Evolutionary conservation across 2,113 vertebrate species (phyloP), one percentile per base, ranked within the genome.

Genomic region (Siphamia tubifer): DNA sequence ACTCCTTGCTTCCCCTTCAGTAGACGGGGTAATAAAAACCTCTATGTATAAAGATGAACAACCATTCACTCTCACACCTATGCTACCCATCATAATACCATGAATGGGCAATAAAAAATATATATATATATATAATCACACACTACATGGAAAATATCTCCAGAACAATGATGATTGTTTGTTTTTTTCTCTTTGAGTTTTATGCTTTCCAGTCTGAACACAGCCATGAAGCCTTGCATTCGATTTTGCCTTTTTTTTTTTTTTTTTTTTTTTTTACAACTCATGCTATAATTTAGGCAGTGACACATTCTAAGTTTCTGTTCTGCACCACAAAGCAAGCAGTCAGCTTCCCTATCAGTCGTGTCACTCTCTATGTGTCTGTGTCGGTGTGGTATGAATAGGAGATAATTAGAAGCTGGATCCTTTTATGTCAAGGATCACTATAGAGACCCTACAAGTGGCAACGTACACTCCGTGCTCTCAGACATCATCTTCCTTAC

Each of bases 321-420:
- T 71, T 77, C 62, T 64, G 57, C 71, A 63, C 40, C 55, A 65
- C 82, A 72, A 78, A 82, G 68, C 70, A 74, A 47, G 30, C 38
- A 75, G 63, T 49, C 30, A 48, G 58, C 73, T 63, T 71, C 52
- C 45, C 56, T 45, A 61, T 82, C 74, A 74, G 56, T 76, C 82
- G 67, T 77, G 53, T 74, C 71, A 63, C 72, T 79, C 79, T 81
- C 35, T 31, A 23, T 40, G 69, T 61, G 79, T 79, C n/a, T 35
- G 20, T 45, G 66, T 76, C 60, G 27, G 35, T 77, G 69, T 56
- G 70, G 49, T 61, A 65, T 63, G 78, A 88, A 86, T 81, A 64
- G 56, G 72, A 88, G 58, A 86, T 85, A 85, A 87, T 90, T 85
- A 86, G 76, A 72, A 69, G 82, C 73, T 42, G 73, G 68, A 82